Conservation (phyloP, 2,113 vertebrate genomes). For the Uropsilus gracilis region DNA sequence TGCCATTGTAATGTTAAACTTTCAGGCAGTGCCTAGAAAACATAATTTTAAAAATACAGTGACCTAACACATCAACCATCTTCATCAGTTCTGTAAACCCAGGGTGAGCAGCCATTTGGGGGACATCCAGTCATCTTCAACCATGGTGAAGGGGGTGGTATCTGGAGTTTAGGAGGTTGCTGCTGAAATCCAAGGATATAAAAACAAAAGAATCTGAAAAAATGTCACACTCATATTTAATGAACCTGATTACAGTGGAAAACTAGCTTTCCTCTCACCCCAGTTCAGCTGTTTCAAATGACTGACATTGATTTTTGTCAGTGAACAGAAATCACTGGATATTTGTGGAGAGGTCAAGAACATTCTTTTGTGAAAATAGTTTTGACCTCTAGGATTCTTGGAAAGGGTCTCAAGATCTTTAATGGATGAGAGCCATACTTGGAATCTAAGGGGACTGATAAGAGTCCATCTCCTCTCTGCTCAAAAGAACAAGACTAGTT, state of each 20-base stretch:
- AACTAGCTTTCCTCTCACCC: not conserved
- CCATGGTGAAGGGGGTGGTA: not conserved
- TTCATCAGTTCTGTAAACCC: not conserved
- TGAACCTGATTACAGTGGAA: not conserved
- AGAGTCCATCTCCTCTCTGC: not conserved
- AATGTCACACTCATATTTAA: not conserved
- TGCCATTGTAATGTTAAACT: not conserved
- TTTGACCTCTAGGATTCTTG: not conserved
- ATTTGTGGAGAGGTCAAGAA: not conserved
- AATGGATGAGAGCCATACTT: not conserved
- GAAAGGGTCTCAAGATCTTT: not conserved
- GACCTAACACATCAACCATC: not conserved
- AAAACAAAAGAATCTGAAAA: not conserved
- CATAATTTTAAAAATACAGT: not conserved
- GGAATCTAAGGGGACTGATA: not conserved
- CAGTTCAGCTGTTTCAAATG: not conserved
- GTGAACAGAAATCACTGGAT: not conserved
- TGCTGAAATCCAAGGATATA: not conserved
- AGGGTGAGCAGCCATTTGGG: not conserved
- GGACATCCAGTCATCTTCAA: not conserved
- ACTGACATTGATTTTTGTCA: not conserved
- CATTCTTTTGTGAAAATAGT: not conserved
- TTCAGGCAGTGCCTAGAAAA: not conserved
- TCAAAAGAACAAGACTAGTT: constrained; percentile 41
- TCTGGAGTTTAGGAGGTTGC: rapidly evolving